Percentiles rank a stretch among this genome's conserved stretches.
Conservation (phyloP, 2,113 vertebrate genomes). For the Edolisoma coerulescens region DNA sequence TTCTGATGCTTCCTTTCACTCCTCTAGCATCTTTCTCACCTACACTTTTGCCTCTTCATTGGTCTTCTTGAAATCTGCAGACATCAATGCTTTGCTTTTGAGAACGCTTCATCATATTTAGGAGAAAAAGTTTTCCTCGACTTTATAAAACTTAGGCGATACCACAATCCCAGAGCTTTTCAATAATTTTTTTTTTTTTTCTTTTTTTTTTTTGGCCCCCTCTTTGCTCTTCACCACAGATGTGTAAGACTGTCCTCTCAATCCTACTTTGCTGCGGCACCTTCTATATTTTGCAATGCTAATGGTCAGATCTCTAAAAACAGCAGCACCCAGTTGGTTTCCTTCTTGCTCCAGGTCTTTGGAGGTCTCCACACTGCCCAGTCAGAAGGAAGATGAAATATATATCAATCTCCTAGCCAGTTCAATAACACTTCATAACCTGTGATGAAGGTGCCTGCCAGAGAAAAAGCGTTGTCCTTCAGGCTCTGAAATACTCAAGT, state of each 20-base stretch:
- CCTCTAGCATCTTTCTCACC: background rate
- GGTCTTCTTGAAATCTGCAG: background rate
- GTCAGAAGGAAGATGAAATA: background rate
- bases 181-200: background rate
- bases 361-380: background rate
- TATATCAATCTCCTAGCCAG: background rate
- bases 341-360: background rate
- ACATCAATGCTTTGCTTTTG: background rate
- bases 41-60: background rate
- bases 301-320: background rate
- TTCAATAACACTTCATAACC: background rate
- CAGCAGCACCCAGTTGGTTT: background rate
- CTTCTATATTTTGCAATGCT: background rate
- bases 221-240: background rate
- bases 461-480: background rate
- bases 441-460: background rate
- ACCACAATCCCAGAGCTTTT: background rate
- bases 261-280: background rate
- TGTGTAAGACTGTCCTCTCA: background rate
- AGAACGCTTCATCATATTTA: background rate
- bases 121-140: background rate
- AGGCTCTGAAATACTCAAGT: background rate
- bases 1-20: background rate
- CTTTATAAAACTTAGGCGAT: background rate
- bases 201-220: background rate